Evolutionary conservation across 1,140 invertebrate species (phyloP), one percentile per base, ranked within the genome.

Genomic region (Drosophila orena): DNA sequence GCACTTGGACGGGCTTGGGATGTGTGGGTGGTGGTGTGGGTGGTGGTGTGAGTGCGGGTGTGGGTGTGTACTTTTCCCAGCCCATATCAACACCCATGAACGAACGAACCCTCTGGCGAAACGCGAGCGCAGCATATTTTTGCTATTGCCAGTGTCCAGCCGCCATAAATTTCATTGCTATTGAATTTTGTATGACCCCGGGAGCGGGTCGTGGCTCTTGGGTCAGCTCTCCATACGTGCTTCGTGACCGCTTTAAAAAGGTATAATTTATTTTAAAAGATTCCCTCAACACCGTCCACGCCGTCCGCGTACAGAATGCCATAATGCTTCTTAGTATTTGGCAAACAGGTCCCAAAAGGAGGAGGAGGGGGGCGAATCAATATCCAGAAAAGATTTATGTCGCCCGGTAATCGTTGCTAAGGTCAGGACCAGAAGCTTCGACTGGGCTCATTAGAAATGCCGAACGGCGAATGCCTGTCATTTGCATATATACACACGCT

Each of bases 101-200:
- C n/a, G n/a, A n/a, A n/a, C n/a, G n/a, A n/a, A 27, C 52, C 40
- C 43, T 34, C 20, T 10, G 74, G 30, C 22, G 64, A 65, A 75
- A 49, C 59, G 78, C 74, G 81, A 71, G 62, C 62, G 44, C 75
- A 83, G 79, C 83, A 79, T 76, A 78, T 79, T 84, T 84, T 71
- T 57, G 76, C 79, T 79, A 79, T 83, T 71, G 76, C 66, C 79
- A 77, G 68, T 88, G 83, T 88, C 84, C 84, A 89, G 84, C 72
- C 80, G 84, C 84, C 84, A 88, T 88, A 88, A 88, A 88, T 88
- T 88, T 84, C 79, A 89, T 84, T 88, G 79, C 84, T 89, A 66
- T 66, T 88, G 77, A 88, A 88, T 88, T 89, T 88, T 88, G 77
- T 84, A 88, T 88, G 79, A 86, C 58, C 72, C 65, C 66, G 14